Conservation (phyloP, 2,888 invertebrate species). For the Aphodius granarius region DNA sequence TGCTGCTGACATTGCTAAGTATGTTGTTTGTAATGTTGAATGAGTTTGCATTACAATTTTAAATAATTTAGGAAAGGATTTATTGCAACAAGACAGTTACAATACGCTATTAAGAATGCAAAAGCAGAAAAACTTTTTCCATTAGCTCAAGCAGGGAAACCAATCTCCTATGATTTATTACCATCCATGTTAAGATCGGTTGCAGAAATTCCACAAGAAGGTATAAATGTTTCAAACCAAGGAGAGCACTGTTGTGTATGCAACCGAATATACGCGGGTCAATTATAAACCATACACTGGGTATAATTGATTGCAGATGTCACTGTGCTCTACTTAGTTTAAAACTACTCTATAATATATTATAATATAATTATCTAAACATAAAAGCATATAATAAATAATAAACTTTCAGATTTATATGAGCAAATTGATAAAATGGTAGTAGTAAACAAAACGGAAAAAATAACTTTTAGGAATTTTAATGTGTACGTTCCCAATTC, state of each 20-base stretch:
- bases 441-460: conserved; percentile 32
- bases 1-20: conserved; percentile 60
- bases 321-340: no score
- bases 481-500: conserved; percentile 48
- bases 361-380: not conserved
- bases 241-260: no score
- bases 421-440: conserved; percentile 43
- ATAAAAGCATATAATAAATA: not conserved
- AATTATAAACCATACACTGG: no score
- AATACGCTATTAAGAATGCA: conserved; percentile 51
- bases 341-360: no score
- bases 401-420: conserved; percentile 47
- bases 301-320: no score
- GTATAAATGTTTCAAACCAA: no score
- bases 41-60: not conserved
- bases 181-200: conserved; percentile 60
- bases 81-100: conserved; percentile 55
- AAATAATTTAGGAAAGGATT: conserved; percentile 54
- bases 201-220: conserved; percentile 53
- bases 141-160: conserved; percentile 54
- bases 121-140: conserved; percentile 52
- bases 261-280: no score
- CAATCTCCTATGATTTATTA: conserved; percentile 55
- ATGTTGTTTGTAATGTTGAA: conserved; percentile 20
- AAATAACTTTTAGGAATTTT: conserved; percentile 43